phyloP scores from a whole-genome alignment of 2,797 vertebrate species.

The Sciaenops ocellatus region DNA sequence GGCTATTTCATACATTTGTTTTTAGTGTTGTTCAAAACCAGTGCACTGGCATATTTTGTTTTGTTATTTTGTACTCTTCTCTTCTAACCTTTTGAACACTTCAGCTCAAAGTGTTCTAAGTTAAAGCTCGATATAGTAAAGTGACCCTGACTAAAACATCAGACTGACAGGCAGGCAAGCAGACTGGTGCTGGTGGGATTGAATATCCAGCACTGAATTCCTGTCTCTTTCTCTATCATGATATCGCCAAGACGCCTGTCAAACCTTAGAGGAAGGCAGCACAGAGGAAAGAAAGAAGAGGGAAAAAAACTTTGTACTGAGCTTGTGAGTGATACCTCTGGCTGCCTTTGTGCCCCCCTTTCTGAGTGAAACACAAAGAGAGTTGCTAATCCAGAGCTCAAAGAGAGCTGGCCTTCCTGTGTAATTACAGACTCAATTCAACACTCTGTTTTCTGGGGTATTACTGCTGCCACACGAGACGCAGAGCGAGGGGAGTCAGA shows the following conservation, averaged over 20 bases:
- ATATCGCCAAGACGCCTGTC: constrained; percentile 72
- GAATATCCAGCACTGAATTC: constrained; percentile 59
- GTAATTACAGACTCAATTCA: constrained; percentile 76
- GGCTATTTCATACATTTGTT: not conserved
- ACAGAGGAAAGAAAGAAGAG: constrained; percentile 23
- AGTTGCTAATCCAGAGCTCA: constrained; percentile 77
- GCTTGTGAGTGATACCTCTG: constrained; percentile 56
- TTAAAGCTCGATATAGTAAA: constrained; percentile 18
- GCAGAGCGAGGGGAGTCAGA: constrained; percentile 32
- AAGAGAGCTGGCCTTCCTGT: constrained; percentile 76
- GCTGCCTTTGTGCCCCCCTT: constrained; percentile 41
- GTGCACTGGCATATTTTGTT: not conserved
- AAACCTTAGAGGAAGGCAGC: constrained; percentile 50
- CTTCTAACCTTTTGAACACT: constrained; percentile 5
- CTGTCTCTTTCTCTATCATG: constrained; percentile 50
- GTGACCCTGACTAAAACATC: constrained; percentile 20
- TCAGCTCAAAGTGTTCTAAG: constrained; percentile 10
- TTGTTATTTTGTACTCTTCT: not conserved
- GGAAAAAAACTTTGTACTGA: constrained; percentile 42
- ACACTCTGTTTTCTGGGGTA: constrained; percentile 64
- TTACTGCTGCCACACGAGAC: constrained; percentile 61
- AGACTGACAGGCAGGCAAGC: constrained; percentile 32
- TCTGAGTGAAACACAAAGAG: constrained; percentile 69
- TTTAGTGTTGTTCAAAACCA: not conserved
- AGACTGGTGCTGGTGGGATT: constrained; percentile 58